These are phyloP conservation scores for Gerris lacustris DNA, from an alignment of 2,888 invertebrate species.

Conservation along the genomic window DNA sequence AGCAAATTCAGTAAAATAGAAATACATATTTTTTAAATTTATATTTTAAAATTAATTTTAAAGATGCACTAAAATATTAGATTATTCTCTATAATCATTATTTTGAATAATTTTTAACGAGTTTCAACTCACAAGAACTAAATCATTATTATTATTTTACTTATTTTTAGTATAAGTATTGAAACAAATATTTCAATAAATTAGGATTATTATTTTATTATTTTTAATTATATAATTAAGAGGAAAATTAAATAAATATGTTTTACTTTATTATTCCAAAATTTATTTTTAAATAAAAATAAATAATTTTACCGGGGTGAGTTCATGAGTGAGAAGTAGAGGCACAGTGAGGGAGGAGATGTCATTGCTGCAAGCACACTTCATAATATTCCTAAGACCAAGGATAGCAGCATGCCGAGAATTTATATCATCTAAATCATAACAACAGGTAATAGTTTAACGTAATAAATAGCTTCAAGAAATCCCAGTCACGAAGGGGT, in stretches of 20 bases:
- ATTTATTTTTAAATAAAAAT: background rate
- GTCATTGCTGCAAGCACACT: slow-evolving; percentile 89
- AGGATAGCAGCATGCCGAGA: slow-evolving; percentile 91
- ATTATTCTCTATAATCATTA: background rate
- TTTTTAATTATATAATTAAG: too few relatives aligned
- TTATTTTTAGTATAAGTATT: too few relatives aligned
- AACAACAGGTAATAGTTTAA: slow-evolving; percentile 30
- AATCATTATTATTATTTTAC: too few relatives aligned
- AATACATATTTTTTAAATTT: background rate
- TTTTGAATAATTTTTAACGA: background rate
- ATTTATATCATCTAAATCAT: slow-evolving; percentile 67
- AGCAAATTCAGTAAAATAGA: slow-evolving; percentile 19
- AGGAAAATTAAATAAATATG: too few relatives aligned
- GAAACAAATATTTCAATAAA: too few relatives aligned
- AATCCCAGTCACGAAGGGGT: too few relatives aligned
- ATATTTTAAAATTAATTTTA: slow-evolving; percentile 5
- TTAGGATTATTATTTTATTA: too few relatives aligned
- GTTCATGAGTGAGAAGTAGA: slow-evolving; percentile 79
- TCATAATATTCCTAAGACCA: slow-evolving; percentile 86
- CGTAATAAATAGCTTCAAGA: background rate
- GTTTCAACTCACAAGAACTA: too few relatives aligned
- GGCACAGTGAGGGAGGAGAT: slow-evolving; percentile 87
- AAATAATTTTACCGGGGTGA: slow-evolving; percentile 62
- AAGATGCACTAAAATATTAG: background rate
- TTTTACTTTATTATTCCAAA: too few relatives aligned